phyloP scores from a whole-genome alignment of 2,113 vertebrate genomes.

The Mustelus asterias region DNA sequence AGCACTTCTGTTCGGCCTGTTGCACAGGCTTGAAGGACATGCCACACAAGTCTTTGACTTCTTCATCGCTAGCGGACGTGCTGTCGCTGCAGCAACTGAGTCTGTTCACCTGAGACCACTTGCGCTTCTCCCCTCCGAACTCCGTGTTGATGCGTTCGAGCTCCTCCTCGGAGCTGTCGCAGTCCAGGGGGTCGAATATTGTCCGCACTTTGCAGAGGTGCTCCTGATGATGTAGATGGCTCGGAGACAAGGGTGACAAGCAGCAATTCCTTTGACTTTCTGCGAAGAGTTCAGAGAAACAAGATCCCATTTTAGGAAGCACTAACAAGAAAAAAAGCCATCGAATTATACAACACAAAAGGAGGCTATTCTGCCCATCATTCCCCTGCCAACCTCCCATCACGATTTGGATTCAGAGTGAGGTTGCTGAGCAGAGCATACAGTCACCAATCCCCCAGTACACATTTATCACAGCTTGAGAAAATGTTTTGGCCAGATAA shows the following conservation, averaged over 20 bases:
- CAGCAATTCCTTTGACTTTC: constrained; percentile 73
- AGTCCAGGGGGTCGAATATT: constrained; percentile 72
- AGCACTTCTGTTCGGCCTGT: constrained; percentile 49
- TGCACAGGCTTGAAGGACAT: constrained; percentile 51
- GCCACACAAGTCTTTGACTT: constrained; percentile 74
- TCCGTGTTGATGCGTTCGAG: constrained; percentile 74
- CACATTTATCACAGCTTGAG: neutral
- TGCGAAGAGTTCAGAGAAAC: constrained; percentile 45
- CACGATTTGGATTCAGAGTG: neutral
- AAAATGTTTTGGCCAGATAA: neutral
- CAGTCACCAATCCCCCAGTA: neutral
- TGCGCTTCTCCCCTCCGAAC: constrained; percentile 62
- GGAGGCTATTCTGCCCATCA: neutral
- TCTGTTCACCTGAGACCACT: constrained; percentile 66
- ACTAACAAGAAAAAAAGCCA: neutral
- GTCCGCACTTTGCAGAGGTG: constrained; percentile 67
- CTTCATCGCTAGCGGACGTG: constrained; percentile 80
- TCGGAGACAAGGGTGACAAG: constrained; percentile 75
- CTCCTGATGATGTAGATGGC: constrained; percentile 79
- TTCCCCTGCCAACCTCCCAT: neutral
- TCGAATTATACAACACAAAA: neutral
- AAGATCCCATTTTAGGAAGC: neutral
- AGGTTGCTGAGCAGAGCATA: neutral
- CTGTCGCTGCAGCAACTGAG: constrained; percentile 59
- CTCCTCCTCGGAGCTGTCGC: constrained; percentile 82